Percentiles rank a stretch among this genome's conserved stretches.
Evolutionary conservation across 2,888 invertebrate species (phyloP).

Genomic region (Phragmatobia fuliginosa): DNA sequence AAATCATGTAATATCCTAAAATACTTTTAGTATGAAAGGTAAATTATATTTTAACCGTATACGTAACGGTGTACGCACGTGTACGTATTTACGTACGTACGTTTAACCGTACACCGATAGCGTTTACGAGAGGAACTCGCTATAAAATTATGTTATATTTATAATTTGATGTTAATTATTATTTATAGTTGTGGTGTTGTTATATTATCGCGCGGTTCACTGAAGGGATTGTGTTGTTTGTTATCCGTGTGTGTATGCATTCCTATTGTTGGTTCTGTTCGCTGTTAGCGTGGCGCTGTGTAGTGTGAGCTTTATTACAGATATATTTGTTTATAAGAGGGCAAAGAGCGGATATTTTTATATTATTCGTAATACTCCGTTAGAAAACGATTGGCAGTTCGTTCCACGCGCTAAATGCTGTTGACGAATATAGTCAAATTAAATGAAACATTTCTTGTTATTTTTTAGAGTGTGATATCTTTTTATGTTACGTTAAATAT

Average conservation of each 20-base stretch:
- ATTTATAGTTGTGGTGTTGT: conserved; percentile 20
- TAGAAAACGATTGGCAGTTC: not conserved
- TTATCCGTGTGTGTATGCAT: conserved; percentile 44
- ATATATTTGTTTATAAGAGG: not conserved
- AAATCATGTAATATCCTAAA: not conserved
- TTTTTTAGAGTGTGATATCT: not conserved
- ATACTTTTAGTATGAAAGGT: not conserved
- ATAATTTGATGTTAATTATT: conserved; percentile 24
- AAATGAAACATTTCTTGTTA: not conserved
- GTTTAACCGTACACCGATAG: not conserved
- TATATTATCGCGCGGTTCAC: conserved; percentile 15
- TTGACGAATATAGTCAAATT: not conserved
- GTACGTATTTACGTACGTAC: not conserved
- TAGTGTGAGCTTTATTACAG: conserved; percentile 4
- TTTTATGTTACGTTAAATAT: not conserved
- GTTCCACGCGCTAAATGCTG: not conserved
- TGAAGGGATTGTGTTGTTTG: conserved; percentile 29
- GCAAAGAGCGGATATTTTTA: not conserved
- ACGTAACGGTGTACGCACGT: not conserved
- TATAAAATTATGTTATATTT: conserved; percentile 23
- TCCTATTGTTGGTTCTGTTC: conserved; percentile 47
- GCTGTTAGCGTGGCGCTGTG: conserved; percentile 21
- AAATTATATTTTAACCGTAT: not conserved
- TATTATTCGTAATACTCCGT: not conserved
- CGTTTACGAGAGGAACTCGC: conserved; percentile 11